A percentile compares a stretch with the other conserved stretches of the same genome.
phyloP scores from a whole-genome alignment of 2,113 vertebrate species.

The Podarcis cretensis region DNA sequence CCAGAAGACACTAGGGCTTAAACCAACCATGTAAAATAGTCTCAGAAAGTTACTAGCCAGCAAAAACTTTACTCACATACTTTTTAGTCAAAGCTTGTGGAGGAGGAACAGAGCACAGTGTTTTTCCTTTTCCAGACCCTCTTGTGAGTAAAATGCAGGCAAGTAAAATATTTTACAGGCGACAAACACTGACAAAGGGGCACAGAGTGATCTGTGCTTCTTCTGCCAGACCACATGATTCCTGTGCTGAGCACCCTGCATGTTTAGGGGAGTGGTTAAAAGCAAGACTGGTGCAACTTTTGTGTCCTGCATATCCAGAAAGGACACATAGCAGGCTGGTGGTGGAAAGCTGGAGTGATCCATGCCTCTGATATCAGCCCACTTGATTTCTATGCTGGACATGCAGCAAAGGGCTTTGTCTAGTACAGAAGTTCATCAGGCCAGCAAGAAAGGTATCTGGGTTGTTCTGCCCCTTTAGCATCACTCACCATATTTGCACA shows the following conservation, averaged over 20 bases:
- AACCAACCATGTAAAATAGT: background rate
- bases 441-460: background rate
- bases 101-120: background rate
- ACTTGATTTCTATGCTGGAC: background rate
- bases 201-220: background rate
- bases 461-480: background rate
- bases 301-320: background rate
- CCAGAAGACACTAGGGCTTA: background rate
- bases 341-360: background rate
- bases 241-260: background rate
- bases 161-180: background rate
- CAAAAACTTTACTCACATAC: background rate
- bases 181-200: too few species aligned
- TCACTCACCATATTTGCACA: background rate
- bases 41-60: background rate
- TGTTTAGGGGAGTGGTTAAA: too few species aligned
- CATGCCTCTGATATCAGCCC: background rate
- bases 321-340: background rate
- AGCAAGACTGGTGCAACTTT: background rate
- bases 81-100: background rate
- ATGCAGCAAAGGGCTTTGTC: background rate
- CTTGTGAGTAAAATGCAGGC: too few species aligned
- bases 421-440: background rate
- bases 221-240: background rate
- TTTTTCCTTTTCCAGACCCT: background rate